Percentiles rank a stretch among this genome's conserved stretches.
Conservation (phyloP, 2,888 invertebrate species). For the Zele albiditarsus region DNA sequence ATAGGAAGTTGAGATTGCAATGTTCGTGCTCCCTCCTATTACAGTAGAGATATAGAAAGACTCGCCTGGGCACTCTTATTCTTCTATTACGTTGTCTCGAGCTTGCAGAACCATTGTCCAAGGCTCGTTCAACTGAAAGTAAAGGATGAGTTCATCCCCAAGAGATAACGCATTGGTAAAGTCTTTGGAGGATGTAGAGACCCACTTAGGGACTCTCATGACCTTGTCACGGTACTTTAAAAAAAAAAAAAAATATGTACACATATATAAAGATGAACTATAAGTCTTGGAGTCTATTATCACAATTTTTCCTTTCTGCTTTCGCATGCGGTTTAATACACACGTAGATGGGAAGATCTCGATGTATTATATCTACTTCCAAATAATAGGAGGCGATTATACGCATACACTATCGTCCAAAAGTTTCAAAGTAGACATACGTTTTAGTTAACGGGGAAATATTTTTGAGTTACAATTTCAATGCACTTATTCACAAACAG, state of each 20-base stretch:
- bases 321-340: neutral
- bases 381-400: neutral
- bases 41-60: constrained; percentile 14
- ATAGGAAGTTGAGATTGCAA: constrained; percentile 25
- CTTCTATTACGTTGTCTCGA: constrained; percentile 15
- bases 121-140: constrained; percentile 19
- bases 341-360: neutral
- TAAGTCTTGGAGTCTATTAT: constrained; percentile 14
- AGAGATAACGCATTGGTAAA: constrained; percentile 18
- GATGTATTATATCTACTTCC: neutral
- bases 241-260: neutral
- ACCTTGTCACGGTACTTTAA: neutral
- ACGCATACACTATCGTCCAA: neutral
- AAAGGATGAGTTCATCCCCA: constrained; percentile 18
- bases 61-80: constrained; percentile 11
- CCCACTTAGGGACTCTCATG: constrained; percentile 7
- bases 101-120: constrained; percentile 23
- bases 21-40: constrained; percentile 11
- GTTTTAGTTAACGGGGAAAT: too few species aligned
- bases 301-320: neutral
- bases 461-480: too few species aligned
- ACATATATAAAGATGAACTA: constrained; percentile 2
- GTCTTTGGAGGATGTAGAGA: neutral
- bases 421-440: too few species aligned
- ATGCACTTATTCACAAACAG: too few species aligned